Base-by-base conservation (phyloP, 2,113 vertebrate genomes). In the Phylloscopus trochiloides region DNA sequence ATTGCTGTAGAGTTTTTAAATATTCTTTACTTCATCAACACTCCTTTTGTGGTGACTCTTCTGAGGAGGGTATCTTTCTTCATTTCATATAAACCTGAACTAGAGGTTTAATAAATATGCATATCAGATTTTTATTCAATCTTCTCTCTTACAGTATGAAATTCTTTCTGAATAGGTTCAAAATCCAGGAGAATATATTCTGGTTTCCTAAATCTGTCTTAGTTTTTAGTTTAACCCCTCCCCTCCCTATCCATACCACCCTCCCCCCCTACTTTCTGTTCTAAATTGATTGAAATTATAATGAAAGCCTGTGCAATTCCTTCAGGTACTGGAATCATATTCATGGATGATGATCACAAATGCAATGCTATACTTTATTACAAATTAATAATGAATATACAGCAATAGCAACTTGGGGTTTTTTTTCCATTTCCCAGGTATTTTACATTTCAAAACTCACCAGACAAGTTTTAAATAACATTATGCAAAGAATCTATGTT, bases 31-130 rank as follows among this genome's bases (percentile, higher is more conserved):
- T 0, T 57, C 10, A 52, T 59, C 34, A 42, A 51, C 63, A 42
- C 5, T 57, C n/a, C 13, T 54, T 71, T 70, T 54, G 14, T 32
- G 11, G 4, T 65, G 14, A 38, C 18, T 55, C 26, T 59, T 72
- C 0, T 0, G 11, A 22, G 10, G 8, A 71, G 71, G 32, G 10
- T 14, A 40, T 29, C 13, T 77, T 81, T 87, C 40, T 67, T 67
- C 29, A 48, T 22, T 55, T 72, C 19, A 15, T 14, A 4, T 42
- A 54, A 65, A 66, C 8, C 19, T 40, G n/a, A 81, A 54, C 10
- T 38, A 28, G 24, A 21, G 9, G 17, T 48, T 67, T 68, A 67
- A 61, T 54, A 47, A 89, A 67, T 47, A 13, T 50, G 19, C 29
- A 10, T 1, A 29, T 79, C 14, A 43, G 17, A 40, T 72, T 79